Evolutionary conservation across 1,140 invertebrate species (phyloP).

Genomic region (Drosophila miranda): DNA sequence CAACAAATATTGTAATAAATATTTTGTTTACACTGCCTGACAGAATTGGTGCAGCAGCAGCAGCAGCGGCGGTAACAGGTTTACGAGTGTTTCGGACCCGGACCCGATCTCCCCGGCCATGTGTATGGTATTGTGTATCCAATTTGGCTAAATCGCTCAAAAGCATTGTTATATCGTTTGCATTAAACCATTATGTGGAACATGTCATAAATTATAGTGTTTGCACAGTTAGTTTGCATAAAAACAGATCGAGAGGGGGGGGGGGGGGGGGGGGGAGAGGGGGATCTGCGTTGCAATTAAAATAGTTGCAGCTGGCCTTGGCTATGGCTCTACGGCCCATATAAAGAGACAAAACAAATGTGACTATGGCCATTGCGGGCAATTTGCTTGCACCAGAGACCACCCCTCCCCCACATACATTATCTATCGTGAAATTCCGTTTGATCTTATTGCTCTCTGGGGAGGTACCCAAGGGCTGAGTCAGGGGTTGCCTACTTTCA

Average conservation of each 20-base stretch:
- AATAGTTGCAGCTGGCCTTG: constrained; percentile 41
- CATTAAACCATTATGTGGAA: constrained; percentile 79
- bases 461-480: no score
- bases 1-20: constrained; percentile 64
- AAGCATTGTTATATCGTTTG: constrained; percentile 72
- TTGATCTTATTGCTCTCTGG: constrained; percentile 19
- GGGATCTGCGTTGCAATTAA: constrained; percentile 38
- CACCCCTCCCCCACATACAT: constrained; percentile 39
- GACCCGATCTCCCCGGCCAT: not conserved
- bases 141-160: constrained; percentile 59
- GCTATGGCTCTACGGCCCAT: no score
- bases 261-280: no score
- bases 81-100: constrained; percentile 16
- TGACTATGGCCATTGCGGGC: constrained; percentile 46
- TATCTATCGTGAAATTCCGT: constrained; percentile 30
- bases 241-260: constrained; percentile 12
- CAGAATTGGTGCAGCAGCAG: constrained; percentile 70
- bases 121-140: constrained; percentile 42
- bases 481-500: no score
- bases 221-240: constrained; percentile 79
- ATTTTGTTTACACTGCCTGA: constrained; percentile 63
- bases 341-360: constrained; percentile 26
- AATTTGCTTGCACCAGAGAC: constrained; percentile 31
- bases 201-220: constrained; percentile 79
- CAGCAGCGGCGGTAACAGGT: constrained; percentile 53